Evolutionary conservation across 2,797 vertebrate genomes (phyloP), one percentile per base, ranked within the genome.

Genomic region (Miichthys miiuy): DNA sequence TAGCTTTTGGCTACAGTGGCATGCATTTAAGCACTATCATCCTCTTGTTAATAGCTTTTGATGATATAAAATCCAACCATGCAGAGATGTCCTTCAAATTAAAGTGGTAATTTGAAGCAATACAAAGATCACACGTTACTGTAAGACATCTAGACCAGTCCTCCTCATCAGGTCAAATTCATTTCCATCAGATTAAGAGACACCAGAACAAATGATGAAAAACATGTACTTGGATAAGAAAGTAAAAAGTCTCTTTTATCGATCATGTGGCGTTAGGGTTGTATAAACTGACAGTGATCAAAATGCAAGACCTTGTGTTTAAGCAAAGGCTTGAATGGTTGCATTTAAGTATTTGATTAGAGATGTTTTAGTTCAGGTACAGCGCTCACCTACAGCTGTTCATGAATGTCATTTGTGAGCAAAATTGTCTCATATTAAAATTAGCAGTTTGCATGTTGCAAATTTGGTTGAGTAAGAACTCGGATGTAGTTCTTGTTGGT

Each of bases 31-130:
- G 52, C 52, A 47, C 66, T 58, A 66, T 79, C 46, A 72, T 46
- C 57, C 54, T n/a, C 13, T 25, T 30, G 64, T 78, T 67, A 68
- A 73, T 68, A 50, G 50, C 48, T 75, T 75, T 82, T 79, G 61
- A 47, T 70, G 55, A 68, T 73, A 68, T 60, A 46, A 68, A 74
- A 74, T 78, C 6, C 54, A 78, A 46, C 51, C n/a, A 38, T 38
- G 38, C 6, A 9, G 17, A 34, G 16, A 68, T 63, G 41, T 72
- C 62, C 69, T 61, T 56, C 13, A 72, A 68, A 79, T 72, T 30
- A 38, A 82, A 71, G 44, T 50, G 50, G 42, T 70, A 60, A 75
- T 72, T 70, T 27, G 63, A 80, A 71, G 61, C 21, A 75, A 48
- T 62, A 60, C 41, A 38, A 55, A 50, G 38, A 55, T 74, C 41